Conservation (phyloP, 2,888 invertebrate species). For the Pristionchus japonicus region DNA sequence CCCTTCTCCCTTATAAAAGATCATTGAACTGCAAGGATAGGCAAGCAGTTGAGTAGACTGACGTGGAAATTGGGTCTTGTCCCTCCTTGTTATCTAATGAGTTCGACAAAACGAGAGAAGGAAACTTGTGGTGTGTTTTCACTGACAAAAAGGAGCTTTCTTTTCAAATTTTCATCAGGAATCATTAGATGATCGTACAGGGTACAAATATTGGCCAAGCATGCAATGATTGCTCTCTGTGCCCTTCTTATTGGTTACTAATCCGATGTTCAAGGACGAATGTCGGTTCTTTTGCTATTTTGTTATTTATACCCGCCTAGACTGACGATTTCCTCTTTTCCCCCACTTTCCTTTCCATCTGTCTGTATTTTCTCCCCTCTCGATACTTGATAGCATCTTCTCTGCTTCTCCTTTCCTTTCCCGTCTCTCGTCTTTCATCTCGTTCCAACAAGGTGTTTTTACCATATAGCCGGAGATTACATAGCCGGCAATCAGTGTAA, state of each 20-base stretch:
- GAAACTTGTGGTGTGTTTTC: background rate
- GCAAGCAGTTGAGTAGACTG: background rate
- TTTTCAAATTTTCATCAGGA: too few relatives aligned
- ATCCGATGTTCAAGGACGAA: background rate
- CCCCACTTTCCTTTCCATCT: background rate
- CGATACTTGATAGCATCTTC: slow-evolving; percentile 23
- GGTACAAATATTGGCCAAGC: background rate
- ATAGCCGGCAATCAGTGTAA: slow-evolving; percentile 24
- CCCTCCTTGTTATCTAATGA: too few relatives aligned
- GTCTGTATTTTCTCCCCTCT: too few relatives aligned
- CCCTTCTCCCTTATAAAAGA: background rate
- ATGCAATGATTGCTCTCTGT: background rate
- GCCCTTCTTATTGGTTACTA: background rate
- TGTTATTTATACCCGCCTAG: background rate
- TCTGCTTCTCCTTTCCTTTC: background rate
- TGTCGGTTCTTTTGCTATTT: background rate
- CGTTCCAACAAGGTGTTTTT: slow-evolving; percentile 26
- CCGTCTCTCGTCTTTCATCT: background rate
- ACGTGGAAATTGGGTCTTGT: background rate
- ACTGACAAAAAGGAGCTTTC: too few relatives aligned
- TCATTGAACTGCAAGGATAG: background rate
- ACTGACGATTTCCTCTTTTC: background rate
- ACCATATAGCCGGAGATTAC: too few relatives aligned
- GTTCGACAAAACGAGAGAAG: background rate
- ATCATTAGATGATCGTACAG: too few relatives aligned